These are phyloP conservation scores for Drosophila lacicola DNA, from an alignment of 2,888 invertebrate genomes.

Conservation along the genomic window DNA sequence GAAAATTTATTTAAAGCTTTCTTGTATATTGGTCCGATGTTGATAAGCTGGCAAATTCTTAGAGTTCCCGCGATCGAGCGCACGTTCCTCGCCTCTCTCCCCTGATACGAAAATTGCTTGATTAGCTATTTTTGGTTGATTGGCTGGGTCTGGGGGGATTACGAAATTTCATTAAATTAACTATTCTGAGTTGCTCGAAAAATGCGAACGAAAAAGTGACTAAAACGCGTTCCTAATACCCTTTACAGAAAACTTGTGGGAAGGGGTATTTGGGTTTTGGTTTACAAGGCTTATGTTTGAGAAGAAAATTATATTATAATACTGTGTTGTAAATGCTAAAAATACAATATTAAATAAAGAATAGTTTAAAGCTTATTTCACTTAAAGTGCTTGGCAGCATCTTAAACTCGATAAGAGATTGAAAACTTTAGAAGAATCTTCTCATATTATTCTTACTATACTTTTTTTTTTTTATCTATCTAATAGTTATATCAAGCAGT, in stretches of 20 bases:
- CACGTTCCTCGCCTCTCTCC: background rate
- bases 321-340: no score
- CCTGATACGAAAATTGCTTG: conserved; percentile 48
- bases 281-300: no score
- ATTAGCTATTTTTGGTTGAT: conserved; percentile 56
- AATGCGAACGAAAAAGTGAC: conserved; percentile 29
- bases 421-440: no score
- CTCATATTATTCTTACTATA: no score
- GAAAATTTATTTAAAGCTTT: conserved; percentile 7
- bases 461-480: no score
- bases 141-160: conserved; percentile 23
- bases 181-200: conserved; percentile 8
- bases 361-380: no score
- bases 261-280: background rate
- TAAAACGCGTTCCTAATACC: conserved; percentile 21
- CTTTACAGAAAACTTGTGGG: background rate
- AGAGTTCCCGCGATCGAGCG: conserved; percentile 4
- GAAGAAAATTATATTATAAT: no score
- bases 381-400: no score
- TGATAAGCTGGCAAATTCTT: conserved; percentile 36
- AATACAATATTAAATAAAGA: no score
- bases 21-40: background rate
- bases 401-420: no score
- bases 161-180: conserved; percentile 49
- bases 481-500: no score